A percentile compares a stretch with the other conserved stretches of the same genome.
These are phyloP conservation scores for Propithecus deckenii DNA, from an alignment of 2,797 vertebrate genomes.

Conservation along the genomic window DNA sequence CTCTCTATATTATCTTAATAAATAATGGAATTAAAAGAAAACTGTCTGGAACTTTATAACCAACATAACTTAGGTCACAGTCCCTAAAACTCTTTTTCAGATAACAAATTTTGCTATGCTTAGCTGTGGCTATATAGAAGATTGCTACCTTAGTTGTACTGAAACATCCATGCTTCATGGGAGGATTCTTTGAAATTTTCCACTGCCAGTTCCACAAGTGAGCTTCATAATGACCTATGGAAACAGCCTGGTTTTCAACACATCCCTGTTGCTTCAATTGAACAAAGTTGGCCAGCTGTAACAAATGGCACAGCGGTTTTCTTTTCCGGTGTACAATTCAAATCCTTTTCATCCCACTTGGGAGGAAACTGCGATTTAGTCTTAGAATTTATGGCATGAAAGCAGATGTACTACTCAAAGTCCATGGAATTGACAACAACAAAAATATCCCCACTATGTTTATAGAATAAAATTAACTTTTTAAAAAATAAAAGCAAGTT, in stretches of 20 bases:
- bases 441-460: not conserved
- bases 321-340: constrained; percentile 53
- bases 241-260: constrained; percentile 40
- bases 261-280: constrained; percentile 57
- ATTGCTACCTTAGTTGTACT: not conserved
- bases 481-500: not conserved
- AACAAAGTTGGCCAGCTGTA: constrained; percentile 56
- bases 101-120: not conserved
- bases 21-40: not conserved
- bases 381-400: constrained; percentile 59
- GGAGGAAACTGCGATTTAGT: constrained; percentile 51
- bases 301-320: constrained; percentile 55
- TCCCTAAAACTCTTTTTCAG: not conserved
- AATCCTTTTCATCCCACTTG: constrained; percentile 59
- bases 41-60: not conserved
- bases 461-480: not conserved
- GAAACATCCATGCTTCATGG: not conserved
- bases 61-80: not conserved
- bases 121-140: not conserved
- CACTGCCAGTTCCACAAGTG: constrained; percentile 4
- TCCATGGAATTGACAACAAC: not conserved
- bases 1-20: not conserved
- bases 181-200: constrained; percentile 57
- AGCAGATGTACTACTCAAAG: constrained; percentile 37
- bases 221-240: constrained; percentile 55